phyloP scores from a whole-genome alignment of 2,797 vertebrate species.

The Limosa lapponica region DNA sequence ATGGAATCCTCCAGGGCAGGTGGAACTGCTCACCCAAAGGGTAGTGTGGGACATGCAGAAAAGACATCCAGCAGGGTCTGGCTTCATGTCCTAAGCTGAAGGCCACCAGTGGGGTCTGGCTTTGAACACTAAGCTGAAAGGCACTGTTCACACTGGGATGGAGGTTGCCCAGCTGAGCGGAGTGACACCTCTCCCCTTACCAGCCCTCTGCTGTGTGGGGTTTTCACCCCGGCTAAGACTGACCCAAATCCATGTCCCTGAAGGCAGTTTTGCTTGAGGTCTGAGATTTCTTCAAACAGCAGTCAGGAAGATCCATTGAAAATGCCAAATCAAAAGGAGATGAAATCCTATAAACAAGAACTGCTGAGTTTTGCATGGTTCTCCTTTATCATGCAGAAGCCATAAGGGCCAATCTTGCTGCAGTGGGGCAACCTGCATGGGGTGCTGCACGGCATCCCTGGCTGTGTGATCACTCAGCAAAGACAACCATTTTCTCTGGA shows the following conservation, averaged over 20 bases:
- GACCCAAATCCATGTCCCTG: background rate
- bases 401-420: background rate
- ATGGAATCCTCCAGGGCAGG: background rate
- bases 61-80: accelerated
- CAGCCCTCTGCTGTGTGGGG: accelerated
- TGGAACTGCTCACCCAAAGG: background rate
- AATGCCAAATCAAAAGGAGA: background rate
- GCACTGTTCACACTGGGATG: accelerated
- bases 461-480: accelerated
- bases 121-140: background rate
- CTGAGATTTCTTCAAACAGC: background rate
- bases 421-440: accelerated
- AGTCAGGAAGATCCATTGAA: background rate
- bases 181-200: accelerated
- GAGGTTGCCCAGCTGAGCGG: background rate
- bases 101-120: background rate
- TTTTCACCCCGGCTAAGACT: background rate
- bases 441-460: background rate
- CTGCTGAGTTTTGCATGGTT: background rate
- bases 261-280: background rate
- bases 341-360: background rate
- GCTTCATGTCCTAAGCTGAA: background rate
- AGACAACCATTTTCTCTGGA: background rate
- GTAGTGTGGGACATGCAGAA: background rate
- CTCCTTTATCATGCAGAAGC: background rate